Conservation (phyloP, 1,140 invertebrate species). For the Caerostris darwini region DNA sequence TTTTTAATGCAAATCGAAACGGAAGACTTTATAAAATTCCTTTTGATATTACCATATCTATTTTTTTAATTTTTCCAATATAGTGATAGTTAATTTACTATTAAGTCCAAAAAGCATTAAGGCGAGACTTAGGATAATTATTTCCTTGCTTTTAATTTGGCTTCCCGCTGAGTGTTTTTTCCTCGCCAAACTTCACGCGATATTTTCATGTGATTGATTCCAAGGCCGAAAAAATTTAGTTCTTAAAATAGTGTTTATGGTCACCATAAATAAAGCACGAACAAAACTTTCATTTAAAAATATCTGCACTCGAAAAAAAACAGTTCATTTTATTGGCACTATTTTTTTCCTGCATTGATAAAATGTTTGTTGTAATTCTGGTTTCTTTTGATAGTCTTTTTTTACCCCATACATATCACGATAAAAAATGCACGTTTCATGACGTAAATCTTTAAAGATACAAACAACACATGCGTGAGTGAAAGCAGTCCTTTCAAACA, state of each 20-base stretch:
- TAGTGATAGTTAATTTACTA: no score
- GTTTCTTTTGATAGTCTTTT: background rate
- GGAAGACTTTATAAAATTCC: no score
- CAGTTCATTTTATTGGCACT: background rate
- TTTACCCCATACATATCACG: background rate
- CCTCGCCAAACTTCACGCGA: background rate
- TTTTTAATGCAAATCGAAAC: no score
- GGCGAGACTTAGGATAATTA: no score
- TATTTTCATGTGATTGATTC: background rate
- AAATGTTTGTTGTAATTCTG: background rate
- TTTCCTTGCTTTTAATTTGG: no score
- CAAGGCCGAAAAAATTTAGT: background rate
- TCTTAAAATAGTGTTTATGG: constrained; percentile 16
- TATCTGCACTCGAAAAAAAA: background rate
- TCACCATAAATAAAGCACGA: background rate
- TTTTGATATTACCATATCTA: no score
- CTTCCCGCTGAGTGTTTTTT: background rate
- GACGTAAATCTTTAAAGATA: background rate
- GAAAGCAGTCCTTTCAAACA: background rate
- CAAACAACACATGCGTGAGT: background rate
- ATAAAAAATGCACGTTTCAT: background rate
- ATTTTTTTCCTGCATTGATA: background rate
- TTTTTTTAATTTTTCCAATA: no score
- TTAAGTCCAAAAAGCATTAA: no score
- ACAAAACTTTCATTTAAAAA: background rate